Conservation (phyloP, 2,113 vertebrate species). For the Macrotis lagotis region DNA sequence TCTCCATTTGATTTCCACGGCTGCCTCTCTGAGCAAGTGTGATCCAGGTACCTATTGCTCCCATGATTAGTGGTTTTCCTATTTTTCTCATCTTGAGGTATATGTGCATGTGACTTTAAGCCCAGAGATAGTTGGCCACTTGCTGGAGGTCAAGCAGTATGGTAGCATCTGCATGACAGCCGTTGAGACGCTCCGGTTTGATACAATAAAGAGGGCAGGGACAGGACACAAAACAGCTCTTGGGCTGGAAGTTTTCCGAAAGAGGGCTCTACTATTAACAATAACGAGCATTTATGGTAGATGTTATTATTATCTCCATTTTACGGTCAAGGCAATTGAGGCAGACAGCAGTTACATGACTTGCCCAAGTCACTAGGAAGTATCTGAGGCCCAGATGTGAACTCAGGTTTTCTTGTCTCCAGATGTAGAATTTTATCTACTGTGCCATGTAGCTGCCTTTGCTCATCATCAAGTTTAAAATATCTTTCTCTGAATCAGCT, state of each 20-base stretch:
- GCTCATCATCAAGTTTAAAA: not conserved
- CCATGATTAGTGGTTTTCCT: not conserved
- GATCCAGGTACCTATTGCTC: not conserved
- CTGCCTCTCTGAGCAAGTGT: not conserved
- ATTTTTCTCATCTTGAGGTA: not conserved
- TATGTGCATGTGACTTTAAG: not conserved
- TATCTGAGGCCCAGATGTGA: not conserved
- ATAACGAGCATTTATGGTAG: not conserved
- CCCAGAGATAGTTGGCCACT: not conserved
- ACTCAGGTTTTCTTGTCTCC: not conserved
- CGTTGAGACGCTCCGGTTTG: not conserved
- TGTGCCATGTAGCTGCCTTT: not conserved
- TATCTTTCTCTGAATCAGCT: not conserved
- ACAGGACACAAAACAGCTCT: not conserved
- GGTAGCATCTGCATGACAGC: not conserved
- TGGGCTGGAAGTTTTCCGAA: not conserved
- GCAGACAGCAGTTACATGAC: not conserved
- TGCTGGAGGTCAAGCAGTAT: conserved; percentile 7
- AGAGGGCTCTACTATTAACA: not conserved
- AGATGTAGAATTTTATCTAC: not conserved
- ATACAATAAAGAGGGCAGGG: not conserved
- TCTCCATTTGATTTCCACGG: conserved; percentile 25
- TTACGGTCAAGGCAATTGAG: not conserved
- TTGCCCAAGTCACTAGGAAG: not conserved
- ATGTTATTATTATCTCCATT: not conserved